A percentile compares a stretch with the other conserved stretches of the same genome.
These are phyloP conservation scores for Slavum lentiscoides DNA, from an alignment of 2,888 invertebrate genomes.

Conservation along the genomic window DNA sequence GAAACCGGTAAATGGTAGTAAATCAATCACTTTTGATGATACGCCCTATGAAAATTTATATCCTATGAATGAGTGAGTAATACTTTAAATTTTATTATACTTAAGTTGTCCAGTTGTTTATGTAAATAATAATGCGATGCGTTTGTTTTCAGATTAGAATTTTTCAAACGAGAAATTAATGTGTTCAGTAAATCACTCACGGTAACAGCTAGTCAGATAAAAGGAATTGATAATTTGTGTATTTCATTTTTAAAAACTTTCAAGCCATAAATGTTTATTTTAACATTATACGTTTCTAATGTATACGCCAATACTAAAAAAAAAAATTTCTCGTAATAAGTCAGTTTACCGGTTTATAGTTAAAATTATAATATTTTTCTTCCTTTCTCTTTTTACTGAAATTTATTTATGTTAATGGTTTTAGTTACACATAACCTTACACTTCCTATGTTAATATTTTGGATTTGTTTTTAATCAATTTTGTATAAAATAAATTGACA, in stretches of 20 bases:
- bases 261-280: conserved; percentile 6
- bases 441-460: background rate
- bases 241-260: conserved; percentile 29
- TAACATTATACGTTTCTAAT: background rate
- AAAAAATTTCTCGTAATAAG: background rate
- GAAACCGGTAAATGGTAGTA: conserved; percentile 5
- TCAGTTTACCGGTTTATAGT: background rate
- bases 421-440: background rate
- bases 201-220: background rate
- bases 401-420: background rate
- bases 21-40: conserved; percentile 19
- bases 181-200: conserved; percentile 27
- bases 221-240: conserved; percentile 9
- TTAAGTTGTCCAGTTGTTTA: background rate
- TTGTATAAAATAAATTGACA: background rate
- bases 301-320: background rate
- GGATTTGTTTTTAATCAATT: too few species aligned
- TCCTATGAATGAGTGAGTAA: conserved; percentile 48
- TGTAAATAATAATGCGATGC: background rate
- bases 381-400: background rate
- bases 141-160: conserved; percentile 38
- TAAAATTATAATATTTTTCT: too few species aligned
- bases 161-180: conserved; percentile 44
- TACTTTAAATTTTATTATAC: background rate
- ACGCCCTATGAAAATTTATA: conserved; percentile 32